These are phyloP conservation scores for Pseudomugil gertrudae DNA, from an alignment of 2,797 vertebrate species.

Conservation along the genomic window DNA sequence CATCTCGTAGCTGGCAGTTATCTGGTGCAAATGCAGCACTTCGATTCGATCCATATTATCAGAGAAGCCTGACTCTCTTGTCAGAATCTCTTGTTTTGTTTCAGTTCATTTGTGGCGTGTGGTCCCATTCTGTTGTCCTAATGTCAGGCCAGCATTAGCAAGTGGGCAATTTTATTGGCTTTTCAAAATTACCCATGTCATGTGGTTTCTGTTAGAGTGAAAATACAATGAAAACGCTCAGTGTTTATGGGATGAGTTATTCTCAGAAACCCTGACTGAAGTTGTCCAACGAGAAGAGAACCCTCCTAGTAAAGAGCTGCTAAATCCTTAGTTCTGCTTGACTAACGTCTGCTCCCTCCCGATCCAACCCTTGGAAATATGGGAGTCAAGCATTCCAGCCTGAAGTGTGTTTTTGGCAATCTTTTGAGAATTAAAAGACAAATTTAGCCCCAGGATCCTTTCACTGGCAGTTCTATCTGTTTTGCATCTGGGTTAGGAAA, in stretches of 20 bases:
- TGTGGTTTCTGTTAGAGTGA: constrained; percentile 69
- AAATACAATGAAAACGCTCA: constrained; percentile 62
- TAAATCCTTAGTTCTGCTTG: constrained; percentile 72
- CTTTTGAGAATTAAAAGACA: constrained; percentile 75
- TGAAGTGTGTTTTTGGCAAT: constrained; percentile 48
- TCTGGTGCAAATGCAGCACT: constrained; percentile 14
- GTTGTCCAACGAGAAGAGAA: constrained; percentile 58
- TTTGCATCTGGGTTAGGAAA: constrained; percentile 75
- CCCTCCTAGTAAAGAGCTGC: constrained; percentile 68
- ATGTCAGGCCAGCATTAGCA: constrained; percentile 57
- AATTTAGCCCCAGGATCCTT: constrained; percentile 66
- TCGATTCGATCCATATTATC: constrained; percentile 33
- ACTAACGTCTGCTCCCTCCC: constrained; percentile 47
- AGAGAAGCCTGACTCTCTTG: too few species aligned
- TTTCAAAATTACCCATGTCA: constrained; percentile 60
- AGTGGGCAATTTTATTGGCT: constrained; percentile 64
- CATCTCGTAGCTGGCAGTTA: constrained; percentile 9
- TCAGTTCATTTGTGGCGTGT: constrained; percentile 39
- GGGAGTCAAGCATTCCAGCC: constrained; percentile 73
- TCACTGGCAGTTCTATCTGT: constrained; percentile 70
- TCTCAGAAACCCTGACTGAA: constrained; percentile 59
- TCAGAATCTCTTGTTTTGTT: constrained; percentile 34
- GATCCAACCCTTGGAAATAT: constrained; percentile 56
- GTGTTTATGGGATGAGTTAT: constrained; percentile 59
- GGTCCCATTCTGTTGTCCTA: constrained; percentile 55